These are phyloP conservation scores for Carassius carassius DNA, from an alignment of 2,113 vertebrate species.

Conservation along the genomic window DNA sequence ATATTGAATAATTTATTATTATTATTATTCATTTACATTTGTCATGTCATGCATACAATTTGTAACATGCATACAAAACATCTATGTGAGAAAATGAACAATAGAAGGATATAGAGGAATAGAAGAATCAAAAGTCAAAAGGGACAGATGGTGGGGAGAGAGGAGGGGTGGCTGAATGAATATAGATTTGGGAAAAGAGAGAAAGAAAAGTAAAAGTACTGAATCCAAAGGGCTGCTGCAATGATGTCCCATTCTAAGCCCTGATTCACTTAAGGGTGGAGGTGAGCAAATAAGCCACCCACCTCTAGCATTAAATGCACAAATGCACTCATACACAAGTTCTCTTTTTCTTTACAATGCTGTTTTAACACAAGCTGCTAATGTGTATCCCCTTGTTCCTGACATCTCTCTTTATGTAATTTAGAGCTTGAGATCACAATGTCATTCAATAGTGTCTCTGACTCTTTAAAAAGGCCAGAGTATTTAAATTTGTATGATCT, in stretches of 20 bases:
- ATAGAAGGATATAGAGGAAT: slow-evolving; percentile 21
- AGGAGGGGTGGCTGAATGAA: slow-evolving; percentile 51
- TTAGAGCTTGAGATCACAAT: slow-evolving; percentile 8
- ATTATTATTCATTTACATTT: not conserved
- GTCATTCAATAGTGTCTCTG: slow-evolving; percentile 1
- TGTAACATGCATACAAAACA: slow-evolving; percentile 10
- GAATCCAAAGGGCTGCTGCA: slow-evolving; percentile 58
- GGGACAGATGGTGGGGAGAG: slow-evolving; percentile 47
- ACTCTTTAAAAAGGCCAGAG: slow-evolving; percentile 38
- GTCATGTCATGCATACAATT: not conserved
- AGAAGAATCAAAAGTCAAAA: slow-evolving; percentile 25
- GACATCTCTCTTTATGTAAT: not conserved
- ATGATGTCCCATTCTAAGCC: slow-evolving; percentile 63
- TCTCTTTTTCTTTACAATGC: not conserved
- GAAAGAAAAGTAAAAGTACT: slow-evolving; percentile 36
- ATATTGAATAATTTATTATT: not conserved
- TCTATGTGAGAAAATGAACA: not conserved
- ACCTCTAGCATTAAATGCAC: slow-evolving; percentile 22
- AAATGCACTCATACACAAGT: slow-evolving; percentile 10
- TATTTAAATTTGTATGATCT: slow-evolving; percentile 54
- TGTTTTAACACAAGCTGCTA: not conserved
- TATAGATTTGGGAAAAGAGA: slow-evolving; percentile 17
- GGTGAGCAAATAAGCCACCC: slow-evolving; percentile 25
- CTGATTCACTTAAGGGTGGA: slow-evolving; percentile 9
- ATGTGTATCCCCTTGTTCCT: not conserved